phyloP scores from a whole-genome alignment of 2,797 vertebrate species.

The Myioborus melanocephalus region DNA sequence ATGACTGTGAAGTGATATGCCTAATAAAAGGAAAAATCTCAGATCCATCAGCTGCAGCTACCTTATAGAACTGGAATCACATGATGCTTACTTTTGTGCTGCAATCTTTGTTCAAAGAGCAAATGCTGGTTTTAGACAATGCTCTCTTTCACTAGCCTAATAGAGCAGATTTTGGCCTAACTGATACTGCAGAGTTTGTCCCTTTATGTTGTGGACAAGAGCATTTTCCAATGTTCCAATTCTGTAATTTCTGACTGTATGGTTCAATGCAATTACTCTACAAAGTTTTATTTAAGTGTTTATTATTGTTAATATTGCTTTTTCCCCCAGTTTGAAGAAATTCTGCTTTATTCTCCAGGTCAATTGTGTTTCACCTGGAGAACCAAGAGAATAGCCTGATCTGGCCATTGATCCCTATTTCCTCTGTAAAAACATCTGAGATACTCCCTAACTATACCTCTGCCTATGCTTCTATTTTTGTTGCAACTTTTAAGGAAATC shows the following conservation, averaged over 20 bases:
- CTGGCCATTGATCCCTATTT: background rate
- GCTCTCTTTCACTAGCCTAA: background rate
- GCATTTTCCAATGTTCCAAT: background rate
- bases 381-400: background rate
- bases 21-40: background rate
- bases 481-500: background rate
- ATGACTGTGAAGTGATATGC: background rate
- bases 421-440: background rate
- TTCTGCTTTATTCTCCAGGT: background rate
- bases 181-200: background rate
- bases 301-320: background rate
- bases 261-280: background rate
- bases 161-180: background rate
- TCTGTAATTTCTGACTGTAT: background rate
- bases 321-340: background rate
- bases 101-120: background rate
- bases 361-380: background rate
- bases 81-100: background rate
- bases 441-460: background rate
- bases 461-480: background rate
- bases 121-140: background rate
- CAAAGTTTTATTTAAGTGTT: background rate
- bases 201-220: background rate
- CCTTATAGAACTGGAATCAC: background rate
- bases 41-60: background rate